Base-by-base conservation (phyloP, 2,888 invertebrate species). In the Drosophila putrida region DNA sequence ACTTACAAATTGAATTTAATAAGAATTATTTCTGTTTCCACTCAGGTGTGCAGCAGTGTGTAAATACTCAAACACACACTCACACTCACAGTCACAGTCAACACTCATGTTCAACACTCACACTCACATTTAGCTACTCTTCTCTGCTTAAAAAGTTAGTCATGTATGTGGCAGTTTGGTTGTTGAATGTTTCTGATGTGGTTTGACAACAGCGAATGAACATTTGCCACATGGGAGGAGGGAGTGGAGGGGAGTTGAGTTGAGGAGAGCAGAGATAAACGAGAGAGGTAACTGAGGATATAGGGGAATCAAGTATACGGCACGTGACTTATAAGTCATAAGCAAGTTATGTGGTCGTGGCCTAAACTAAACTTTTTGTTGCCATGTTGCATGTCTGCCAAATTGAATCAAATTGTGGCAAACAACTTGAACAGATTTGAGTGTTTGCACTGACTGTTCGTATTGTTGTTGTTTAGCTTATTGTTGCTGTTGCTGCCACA, bases 381-480 rank as follows among this genome's bases (percentile, higher is more conserved):
- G 64, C 59, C 73, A 68, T 78, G 76, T 79, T 67, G 80, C 76
- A 70, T 76, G 80, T 63, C 80, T 71, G 77, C 71, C 70, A 83
- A 82, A 82, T 86, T 82, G 84, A 82, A 82, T 82, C 81, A 79
- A 82, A 82, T 83, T 82, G 83, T 61, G 81, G 81, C 86, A 76
- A 73, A 71, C 79, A 86, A 83, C 79, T 81, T 79, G 84, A 71
- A 79, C 74, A 83, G 81, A 86, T 82, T 82, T 82, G 62, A 78
- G 73, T 80, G 68, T 67, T 70, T 50, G 70, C 55, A 63, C 44
- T 64, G 63, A 53, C 39, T 51, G 36, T 35, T 54, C 20, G 13
- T 39, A 10, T 43, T 49, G 57, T 51, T 69, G 57, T 44, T 54
- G 20, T 20, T 20, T 20, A 3, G 20, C 13, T 38, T 58, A 35